phyloP scores from a whole-genome alignment of 2,888 invertebrate species.

The Zhuqinia jingwanae region DNA sequence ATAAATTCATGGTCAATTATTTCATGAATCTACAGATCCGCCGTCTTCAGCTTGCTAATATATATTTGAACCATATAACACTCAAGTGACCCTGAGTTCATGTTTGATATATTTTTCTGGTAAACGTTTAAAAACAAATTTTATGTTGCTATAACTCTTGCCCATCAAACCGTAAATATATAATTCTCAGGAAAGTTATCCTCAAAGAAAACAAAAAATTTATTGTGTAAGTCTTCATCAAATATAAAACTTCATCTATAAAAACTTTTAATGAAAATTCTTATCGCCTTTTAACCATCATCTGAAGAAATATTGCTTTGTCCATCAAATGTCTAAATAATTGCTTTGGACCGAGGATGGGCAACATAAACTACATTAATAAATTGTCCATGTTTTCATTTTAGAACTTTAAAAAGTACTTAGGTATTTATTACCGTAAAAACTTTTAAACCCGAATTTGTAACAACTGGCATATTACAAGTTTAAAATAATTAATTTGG shows the following conservation, averaged over 20 bases:
- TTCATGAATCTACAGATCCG: background rate
- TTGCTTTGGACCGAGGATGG: too few species aligned
- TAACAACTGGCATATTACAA: too few species aligned
- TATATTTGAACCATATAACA: constrained; percentile 14
- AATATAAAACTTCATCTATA: background rate
- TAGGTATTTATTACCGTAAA: too few species aligned
- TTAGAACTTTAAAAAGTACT: too few species aligned
- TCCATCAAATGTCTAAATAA: too few species aligned
- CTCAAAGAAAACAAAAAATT: background rate
- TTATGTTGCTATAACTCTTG: constrained; percentile 11
- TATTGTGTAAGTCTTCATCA: background rate
- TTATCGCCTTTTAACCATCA: too few species aligned
- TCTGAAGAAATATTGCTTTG: too few species aligned
- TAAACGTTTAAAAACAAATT: constrained; percentile 4
- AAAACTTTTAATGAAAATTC: too few species aligned
- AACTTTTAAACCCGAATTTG: too few species aligned
- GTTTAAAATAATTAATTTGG: too few species aligned
- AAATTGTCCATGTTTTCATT: too few species aligned
- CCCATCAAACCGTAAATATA: constrained; percentile 21
- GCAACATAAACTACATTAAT: too few species aligned
- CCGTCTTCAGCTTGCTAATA: background rate
- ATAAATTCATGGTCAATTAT: constrained; percentile 34
- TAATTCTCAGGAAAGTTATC: constrained; percentile 21
- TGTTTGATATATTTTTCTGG: background rate
- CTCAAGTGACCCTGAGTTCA: constrained; percentile 4